Evolutionary conservation across 1,140 invertebrate species (phyloP).

Genomic region (Anastrepha obliqua): DNA sequence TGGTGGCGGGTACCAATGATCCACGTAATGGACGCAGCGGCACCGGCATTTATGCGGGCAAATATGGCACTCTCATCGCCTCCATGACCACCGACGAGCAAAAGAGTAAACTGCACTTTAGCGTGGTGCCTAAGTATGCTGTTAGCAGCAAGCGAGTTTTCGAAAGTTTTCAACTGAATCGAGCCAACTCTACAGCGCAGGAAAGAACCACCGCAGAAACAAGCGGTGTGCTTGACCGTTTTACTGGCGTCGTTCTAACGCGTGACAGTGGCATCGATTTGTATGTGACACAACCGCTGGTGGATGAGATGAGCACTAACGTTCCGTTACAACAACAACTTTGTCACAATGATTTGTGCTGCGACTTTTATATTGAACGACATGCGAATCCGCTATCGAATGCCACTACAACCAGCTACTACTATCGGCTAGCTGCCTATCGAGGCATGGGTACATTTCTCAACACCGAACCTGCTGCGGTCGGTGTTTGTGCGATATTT

Average conservation of each 20-base stretch:
- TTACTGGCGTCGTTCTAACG: constrained; percentile 41
- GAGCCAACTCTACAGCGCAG: neutral
- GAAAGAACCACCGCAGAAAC: neutral
- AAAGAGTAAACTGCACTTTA: constrained; percentile 60
- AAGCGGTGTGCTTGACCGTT: neutral
- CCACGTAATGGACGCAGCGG: constrained; percentile 65
- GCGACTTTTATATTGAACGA: constrained; percentile 52
- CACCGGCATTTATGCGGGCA: constrained; percentile 71
- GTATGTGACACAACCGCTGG: constrained; percentile 1
- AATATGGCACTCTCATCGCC: constrained; percentile 35
- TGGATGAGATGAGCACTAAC: too few species aligned
- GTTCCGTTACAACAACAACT: constrained; percentile 28
- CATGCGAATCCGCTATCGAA: neutral
- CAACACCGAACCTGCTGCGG: constrained; percentile 18
- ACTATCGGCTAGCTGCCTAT: constrained; percentile 49
- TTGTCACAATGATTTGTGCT: constrained; percentile 55
- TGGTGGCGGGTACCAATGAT: constrained; percentile 73
- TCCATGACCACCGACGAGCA: constrained; percentile 41
- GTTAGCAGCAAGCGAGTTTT: neutral
- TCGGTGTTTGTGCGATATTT: constrained; percentile 52
- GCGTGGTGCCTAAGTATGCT: constrained; percentile 73
- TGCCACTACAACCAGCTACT: neutral
- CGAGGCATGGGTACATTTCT: constrained; percentile 18
- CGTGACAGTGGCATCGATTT: constrained; percentile 45
- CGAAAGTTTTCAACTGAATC: neutral